Percentiles rank a stretch among this genome's conserved stretches.
Conservation (phyloP, 1,140 invertebrate genomes). For the Zaprionus nigranus region DNA sequence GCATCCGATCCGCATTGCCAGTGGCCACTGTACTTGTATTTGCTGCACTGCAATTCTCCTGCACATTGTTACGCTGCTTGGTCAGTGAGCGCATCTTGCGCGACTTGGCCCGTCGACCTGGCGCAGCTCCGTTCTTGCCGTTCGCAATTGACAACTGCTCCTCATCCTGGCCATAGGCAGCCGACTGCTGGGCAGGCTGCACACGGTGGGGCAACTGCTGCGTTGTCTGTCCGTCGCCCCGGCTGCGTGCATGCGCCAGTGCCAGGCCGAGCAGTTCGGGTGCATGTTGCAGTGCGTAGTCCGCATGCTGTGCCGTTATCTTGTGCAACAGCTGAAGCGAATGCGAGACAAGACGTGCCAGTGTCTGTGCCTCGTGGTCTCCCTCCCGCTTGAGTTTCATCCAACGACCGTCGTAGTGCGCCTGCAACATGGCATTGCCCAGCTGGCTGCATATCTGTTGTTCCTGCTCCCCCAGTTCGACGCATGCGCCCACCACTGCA, state of each 20-base stretch:
- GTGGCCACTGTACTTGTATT: constrained; percentile 22
- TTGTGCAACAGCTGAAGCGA: constrained; percentile 59
- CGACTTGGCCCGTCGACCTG: constrained; percentile 80
- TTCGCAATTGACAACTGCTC: constrained; percentile 64
- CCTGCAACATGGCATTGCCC: constrained; percentile 37
- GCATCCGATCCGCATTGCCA: constrained; percentile 51
- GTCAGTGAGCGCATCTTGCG: constrained; percentile 82
- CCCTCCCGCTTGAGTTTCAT: neutral
- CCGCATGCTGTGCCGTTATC: constrained; percentile 27
- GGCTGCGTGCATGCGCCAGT: constrained; percentile 85
- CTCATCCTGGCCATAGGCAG: constrained; percentile 64
- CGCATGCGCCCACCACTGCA: constrained; percentile 18
- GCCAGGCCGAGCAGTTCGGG: constrained; percentile 86
- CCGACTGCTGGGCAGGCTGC: constrained; percentile 86
- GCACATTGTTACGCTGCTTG: constrained; percentile 64
- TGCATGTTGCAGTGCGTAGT: constrained; percentile 58
- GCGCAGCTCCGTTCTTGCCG: constrained; percentile 32
- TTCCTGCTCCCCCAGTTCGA: neutral
- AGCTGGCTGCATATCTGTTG: constrained; percentile 7
- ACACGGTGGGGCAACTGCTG: constrained; percentile 85
- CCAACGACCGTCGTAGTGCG: constrained; percentile 58
- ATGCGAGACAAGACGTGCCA: constrained; percentile 34
- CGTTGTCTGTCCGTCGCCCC: constrained; percentile 77
- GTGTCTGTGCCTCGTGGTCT: constrained; percentile 36
- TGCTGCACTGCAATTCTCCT: constrained; percentile 42